phyloP scores from a whole-genome alignment of 2,797 vertebrate genomes.

The Lagocephalus sceleratus region DNA sequence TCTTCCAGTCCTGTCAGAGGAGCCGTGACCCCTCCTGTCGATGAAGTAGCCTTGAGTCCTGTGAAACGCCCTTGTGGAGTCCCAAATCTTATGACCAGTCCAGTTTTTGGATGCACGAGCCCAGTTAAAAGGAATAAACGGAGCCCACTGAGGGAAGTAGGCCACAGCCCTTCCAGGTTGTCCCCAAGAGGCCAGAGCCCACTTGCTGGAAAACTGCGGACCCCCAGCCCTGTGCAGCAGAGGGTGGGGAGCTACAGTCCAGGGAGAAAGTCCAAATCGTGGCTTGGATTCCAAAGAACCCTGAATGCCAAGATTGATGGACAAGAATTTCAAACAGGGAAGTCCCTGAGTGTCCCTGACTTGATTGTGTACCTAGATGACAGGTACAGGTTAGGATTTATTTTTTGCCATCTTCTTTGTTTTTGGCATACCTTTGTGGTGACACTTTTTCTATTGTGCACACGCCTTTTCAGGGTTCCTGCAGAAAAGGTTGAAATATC shows the following conservation, averaged over 20 bases:
- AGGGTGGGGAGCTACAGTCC: constrained; percentile 38
- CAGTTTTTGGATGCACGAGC: constrained; percentile 41
- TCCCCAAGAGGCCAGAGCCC: constrained; percentile 41
- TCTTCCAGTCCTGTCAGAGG: constrained; percentile 34
- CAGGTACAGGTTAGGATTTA: constrained; percentile 49
- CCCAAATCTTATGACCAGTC: constrained; percentile 16
- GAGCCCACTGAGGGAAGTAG: constrained; percentile 34
- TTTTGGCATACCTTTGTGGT: not conserved
- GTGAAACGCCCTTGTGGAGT: constrained; percentile 9
- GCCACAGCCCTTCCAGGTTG: constrained; percentile 38
- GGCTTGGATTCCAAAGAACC: constrained; percentile 45
- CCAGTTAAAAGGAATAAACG: constrained; percentile 35
- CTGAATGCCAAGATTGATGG: constrained; percentile 35
- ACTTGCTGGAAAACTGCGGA: constrained; percentile 27
- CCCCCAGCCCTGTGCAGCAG: constrained; percentile 51
- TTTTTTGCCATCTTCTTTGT: not conserved
- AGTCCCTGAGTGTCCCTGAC: constrained; percentile 63
- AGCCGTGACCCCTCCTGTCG: constrained; percentile 14
- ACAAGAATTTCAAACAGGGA: constrained; percentile 21
- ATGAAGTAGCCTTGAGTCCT: constrained; percentile 25
- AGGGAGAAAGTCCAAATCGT: constrained; percentile 46
- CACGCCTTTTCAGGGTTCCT: constrained; percentile 17
- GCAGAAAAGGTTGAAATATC: constrained; percentile 17
- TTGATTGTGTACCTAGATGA: constrained; percentile 54
- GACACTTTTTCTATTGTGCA: not conserved